These are phyloP conservation scores for Tamias sibiricus DNA, from an alignment of 2,113 vertebrate genomes.

Conservation along the genomic window DNA sequence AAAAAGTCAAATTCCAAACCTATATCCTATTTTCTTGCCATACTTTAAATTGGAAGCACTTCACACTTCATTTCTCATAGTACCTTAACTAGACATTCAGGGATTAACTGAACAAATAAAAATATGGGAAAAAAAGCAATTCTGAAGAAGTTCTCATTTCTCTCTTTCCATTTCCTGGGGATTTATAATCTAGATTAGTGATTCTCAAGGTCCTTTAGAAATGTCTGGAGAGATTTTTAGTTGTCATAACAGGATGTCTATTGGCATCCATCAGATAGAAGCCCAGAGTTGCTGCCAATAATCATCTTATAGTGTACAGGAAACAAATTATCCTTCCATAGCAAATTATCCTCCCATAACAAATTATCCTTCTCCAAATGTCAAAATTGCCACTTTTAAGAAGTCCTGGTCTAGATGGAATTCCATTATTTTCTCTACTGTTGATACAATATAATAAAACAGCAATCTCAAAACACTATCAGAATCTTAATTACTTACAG, in stretches of 20 bases:
- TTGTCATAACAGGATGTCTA: neutral
- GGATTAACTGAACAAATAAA: slow-evolving; percentile 33
- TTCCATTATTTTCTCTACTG: neutral
- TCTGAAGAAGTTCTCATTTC: neutral
- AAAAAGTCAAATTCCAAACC: neutral
- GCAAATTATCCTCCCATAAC: too few relatives aligned
- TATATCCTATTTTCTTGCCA: neutral
- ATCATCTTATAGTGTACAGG: neutral
- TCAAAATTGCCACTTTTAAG: neutral
- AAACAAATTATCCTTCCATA: neutral
- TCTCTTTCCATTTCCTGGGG: neutral
- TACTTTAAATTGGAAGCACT: neutral
- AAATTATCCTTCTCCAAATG: neutral
- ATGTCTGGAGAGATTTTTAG: slow-evolving; percentile 17
- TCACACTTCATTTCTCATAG: slow-evolving; percentile 1
- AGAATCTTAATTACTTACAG: slow-evolving; percentile 4
- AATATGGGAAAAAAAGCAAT: neutral
- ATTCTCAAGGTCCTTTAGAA: neutral
- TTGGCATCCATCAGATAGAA: neutral
- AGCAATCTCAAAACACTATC: neutral
- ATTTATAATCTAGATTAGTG: neutral
- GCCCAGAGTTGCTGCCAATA: neutral
- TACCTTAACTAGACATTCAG: neutral
- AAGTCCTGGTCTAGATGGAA: neutral
- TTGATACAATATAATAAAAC: neutral